phyloP scores from a whole-genome alignment of 2,888 invertebrate genomes.

The Nyleta sp. region DNA sequence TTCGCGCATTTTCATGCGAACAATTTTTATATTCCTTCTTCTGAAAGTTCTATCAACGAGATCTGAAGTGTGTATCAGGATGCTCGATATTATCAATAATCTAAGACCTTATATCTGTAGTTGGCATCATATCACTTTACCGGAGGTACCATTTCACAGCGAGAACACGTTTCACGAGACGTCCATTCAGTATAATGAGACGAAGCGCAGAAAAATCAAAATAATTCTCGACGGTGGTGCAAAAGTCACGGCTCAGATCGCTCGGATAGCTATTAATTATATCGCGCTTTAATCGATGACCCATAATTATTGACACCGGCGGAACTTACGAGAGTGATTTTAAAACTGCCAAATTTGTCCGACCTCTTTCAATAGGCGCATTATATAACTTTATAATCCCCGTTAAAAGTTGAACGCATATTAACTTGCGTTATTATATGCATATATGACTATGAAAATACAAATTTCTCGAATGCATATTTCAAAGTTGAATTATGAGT shows the following conservation, averaged over 20 bases:
- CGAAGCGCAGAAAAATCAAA: conserved; percentile 12
- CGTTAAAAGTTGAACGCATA: not conserved
- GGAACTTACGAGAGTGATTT: too few species aligned
- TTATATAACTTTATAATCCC: not conserved
- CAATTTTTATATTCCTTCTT: too few species aligned
- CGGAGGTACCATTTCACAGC: conserved; percentile 30
- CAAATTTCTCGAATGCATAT: conserved; percentile 39
- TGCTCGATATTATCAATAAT: conserved; percentile 47
- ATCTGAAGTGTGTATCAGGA: conserved; percentile 22
- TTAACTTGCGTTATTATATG: conserved; percentile 8
- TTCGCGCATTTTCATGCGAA: conserved; percentile 1
- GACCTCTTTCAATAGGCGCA: too few species aligned
- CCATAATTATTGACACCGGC: too few species aligned
- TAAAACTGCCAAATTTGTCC: too few species aligned
- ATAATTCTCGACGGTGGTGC: not conserved
- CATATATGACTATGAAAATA: conserved; percentile 21
- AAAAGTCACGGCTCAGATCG: not conserved
- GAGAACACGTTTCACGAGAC: conserved; percentile 15
- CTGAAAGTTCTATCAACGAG: conserved; percentile 16
- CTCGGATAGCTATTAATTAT: not conserved
- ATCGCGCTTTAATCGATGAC: too few species aligned
- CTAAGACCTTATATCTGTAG: conserved; percentile 42
- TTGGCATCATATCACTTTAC: conserved; percentile 44
- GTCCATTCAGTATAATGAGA: conserved; percentile 34
- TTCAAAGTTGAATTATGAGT: conserved; percentile 75